Evolutionary conservation across 2,797 vertebrate species (phyloP).

Genomic region (Merluccius polli): DNA sequence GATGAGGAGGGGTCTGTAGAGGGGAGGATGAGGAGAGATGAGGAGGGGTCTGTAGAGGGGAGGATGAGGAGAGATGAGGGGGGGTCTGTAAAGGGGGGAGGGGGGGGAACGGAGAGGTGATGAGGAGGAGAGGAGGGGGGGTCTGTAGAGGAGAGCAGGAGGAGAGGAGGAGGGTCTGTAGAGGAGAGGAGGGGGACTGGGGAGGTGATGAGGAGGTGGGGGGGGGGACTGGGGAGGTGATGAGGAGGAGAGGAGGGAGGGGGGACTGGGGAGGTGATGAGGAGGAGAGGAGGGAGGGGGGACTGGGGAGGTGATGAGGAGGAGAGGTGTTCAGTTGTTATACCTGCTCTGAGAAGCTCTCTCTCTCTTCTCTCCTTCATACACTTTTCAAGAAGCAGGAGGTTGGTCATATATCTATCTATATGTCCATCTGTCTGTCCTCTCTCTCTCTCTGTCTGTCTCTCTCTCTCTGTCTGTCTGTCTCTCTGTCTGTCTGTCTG

Average conservation of each 20-base stretch:
- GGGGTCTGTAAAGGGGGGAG: too few species aligned
- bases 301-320: neutral
- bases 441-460: slow-evolving; percentile 43
- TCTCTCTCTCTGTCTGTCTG: slow-evolving; percentile 19
- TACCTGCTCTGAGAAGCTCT: slow-evolving; percentile 15
- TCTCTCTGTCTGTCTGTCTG: neutral
- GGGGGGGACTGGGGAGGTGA: too few species aligned
- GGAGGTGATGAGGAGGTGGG: too few species aligned
- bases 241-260: neutral
- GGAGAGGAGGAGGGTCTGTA: too few species aligned
- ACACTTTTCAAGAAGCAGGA: slow-evolving; percentile 68
- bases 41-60: too few species aligned
- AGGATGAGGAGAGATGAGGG: too few species aligned
- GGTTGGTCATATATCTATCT: slow-evolving; percentile 58
- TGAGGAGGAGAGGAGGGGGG: neutral
- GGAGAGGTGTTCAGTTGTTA: neutral
- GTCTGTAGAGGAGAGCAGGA: too few species aligned
- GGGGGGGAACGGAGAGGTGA: slow-evolving; percentile 3
- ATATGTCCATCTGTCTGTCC: slow-evolving; percentile 45
- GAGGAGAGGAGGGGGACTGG: too few species aligned
- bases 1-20: too few species aligned
- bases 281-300: too few species aligned
- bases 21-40: too few species aligned
- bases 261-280: too few species aligned
- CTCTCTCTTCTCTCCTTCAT: slow-evolving; percentile 43